phyloP scores from a whole-genome alignment of 2,888 invertebrate species.

The Trichogramma dendrolimi region DNA sequence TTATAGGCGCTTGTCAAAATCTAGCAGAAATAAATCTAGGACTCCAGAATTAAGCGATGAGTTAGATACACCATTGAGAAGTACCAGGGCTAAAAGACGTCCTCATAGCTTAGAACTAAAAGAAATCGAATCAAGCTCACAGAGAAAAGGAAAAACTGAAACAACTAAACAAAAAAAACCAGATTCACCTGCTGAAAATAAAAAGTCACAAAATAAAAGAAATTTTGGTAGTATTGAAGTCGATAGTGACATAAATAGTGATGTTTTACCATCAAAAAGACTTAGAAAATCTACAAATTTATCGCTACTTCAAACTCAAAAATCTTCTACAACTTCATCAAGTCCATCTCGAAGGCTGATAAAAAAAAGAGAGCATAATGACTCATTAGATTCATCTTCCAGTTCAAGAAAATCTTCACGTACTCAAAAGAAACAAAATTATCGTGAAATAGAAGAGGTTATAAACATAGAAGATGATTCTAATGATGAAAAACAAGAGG shows the following conservation, averaged over 20 bases:
- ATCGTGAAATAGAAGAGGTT: conserved; percentile 20
- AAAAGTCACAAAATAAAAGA: conserved; percentile 16
- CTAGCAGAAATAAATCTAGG: background rate
- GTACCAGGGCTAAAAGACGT: background rate
- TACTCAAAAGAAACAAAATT: conserved; percentile 14
- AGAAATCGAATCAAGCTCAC: no score
- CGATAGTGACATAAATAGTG: conserved; percentile 25
- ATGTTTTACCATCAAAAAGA: conserved; percentile 12
- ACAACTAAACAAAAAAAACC: background rate
- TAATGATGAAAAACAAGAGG: conserved; percentile 6
- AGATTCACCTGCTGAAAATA: background rate
- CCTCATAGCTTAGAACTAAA: no score
- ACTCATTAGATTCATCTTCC: conserved; percentile 24
- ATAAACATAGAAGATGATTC: conserved; percentile 24
- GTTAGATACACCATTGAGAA: background rate
- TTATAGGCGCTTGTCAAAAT: background rate
- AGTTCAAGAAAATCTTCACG: conserved; percentile 21
- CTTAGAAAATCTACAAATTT: background rate
- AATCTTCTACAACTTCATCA: no score
- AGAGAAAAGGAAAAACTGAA: background rate
- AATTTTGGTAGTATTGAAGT: conserved; percentile 8
- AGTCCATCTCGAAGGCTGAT: no score
- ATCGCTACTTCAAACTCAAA: no score
- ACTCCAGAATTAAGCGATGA: background rate
- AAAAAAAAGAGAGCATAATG: conserved; percentile 1